Conservation (phyloP, 2,797 vertebrate genomes). For the Gadopsis bispinosus region DNA sequence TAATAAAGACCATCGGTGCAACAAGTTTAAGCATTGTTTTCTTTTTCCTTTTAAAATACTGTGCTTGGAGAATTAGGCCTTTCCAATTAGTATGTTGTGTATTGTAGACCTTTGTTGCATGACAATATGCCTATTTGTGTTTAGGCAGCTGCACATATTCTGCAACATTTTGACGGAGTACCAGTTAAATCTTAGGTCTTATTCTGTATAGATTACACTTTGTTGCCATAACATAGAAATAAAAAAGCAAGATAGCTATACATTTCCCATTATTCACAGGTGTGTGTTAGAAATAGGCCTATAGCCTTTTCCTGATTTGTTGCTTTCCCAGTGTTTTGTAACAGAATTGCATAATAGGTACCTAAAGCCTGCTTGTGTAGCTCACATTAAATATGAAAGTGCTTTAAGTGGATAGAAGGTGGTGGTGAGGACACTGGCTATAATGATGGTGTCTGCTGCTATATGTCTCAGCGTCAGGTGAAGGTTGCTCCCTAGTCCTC, state of each 20-base stretch:
- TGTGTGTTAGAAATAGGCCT: not conserved
- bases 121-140: not conserved
- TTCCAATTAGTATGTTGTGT: not conserved
- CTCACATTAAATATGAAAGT: not conserved
- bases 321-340: constrained; percentile 2
- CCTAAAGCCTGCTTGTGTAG: not conserved
- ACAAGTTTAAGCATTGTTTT: not conserved
- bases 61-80: too few relatives aligned
- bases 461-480: constrained; percentile 78
- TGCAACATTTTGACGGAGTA: not conserved
- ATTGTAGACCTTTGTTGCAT: not conserved
- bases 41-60: not conserved
- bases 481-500: constrained; percentile 85
- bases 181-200: not conserved
- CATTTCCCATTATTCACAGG: not conserved
- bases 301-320: not conserved
- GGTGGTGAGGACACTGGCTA: not conserved
- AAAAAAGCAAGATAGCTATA: not conserved
- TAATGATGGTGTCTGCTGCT: constrained; percentile 17
- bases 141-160: not conserved
- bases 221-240: not conserved
- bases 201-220: not conserved
- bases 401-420: not conserved
- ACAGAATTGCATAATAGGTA: constrained; percentile 40
- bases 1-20: not conserved